Conservation (phyloP, 2,113 vertebrate genomes). For the Carlito syrichta region DNA sequence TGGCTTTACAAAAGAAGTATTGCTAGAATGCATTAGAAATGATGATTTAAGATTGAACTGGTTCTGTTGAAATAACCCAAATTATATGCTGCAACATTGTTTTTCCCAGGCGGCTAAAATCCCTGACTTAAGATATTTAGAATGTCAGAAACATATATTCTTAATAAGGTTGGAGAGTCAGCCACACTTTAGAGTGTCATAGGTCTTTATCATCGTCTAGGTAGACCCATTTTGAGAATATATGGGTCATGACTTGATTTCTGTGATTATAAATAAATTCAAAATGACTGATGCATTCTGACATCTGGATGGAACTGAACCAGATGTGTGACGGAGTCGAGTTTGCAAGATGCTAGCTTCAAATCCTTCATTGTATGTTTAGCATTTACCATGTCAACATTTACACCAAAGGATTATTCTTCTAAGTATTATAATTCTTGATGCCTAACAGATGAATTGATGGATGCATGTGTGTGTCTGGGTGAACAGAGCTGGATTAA, state of each 20-base stretch:
- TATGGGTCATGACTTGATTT: conserved; percentile 42
- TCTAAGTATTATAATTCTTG: not conserved
- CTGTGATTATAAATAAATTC: conserved; percentile 65
- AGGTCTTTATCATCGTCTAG: conserved; percentile 52
- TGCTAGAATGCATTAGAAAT: conserved; percentile 36
- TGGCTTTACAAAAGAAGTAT: conserved; percentile 19
- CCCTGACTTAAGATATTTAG: conserved; percentile 49
- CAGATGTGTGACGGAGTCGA: conserved; percentile 33
- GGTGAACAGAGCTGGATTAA: not conserved
- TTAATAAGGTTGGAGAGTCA: conserved; percentile 23
- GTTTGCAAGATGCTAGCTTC: conserved; percentile 25
- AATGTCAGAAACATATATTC: conserved; percentile 44
- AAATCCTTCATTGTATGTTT: not conserved
- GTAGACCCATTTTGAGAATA: conserved; percentile 36
- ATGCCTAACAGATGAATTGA: not conserved
- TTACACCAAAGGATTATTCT: conserved; percentile 5
- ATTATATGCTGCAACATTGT: conserved; percentile 35
- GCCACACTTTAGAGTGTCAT: not conserved
- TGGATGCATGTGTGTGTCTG: not conserved
- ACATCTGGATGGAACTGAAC: not conserved
- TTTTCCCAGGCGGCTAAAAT: conserved; percentile 57
- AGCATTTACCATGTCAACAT: conserved; percentile 21
- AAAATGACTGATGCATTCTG: conserved; percentile 29
- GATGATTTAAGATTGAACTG: conserved; percentile 39
- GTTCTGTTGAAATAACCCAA: conserved; percentile 50